Evolutionary conservation across 1,140 invertebrate species (phyloP), one percentile per base, ranked within the genome.

Genomic region (Drosophila orena): DNA sequence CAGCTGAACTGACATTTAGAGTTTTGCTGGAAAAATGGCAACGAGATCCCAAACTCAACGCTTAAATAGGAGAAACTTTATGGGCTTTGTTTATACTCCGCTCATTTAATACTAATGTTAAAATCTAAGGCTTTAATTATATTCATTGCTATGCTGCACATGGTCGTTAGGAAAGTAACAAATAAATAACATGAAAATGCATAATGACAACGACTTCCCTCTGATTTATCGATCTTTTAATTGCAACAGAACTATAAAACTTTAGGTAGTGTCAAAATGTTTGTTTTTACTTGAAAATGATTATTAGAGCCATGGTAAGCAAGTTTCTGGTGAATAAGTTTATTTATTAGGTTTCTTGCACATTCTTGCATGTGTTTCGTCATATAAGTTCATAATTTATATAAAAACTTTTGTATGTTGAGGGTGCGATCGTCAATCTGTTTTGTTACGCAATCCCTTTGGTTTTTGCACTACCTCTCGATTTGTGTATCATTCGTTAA

Each of bases 1-100:
- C 56, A 40, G 57, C 10, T 15, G 8, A 40, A 72, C 66, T 75
- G 72, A 75, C 72, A 75, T 75, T 75, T 75, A 75, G 72, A 65
- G 72, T 35, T 75, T 66, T 56, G 56, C 70, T 57, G 17, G 43
- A 35, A 47, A 46, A 49, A 54, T 37, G 59, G 43, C 27, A 43
- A 58, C 37, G 43, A 58, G 24, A 24, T 22, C 47, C 37, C 34
- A 27, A 69, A 37, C 37, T 69, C 42, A 37, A 30, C 34, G 50
- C 35, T 60, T 40, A 59, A 72, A 71, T 71, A 20, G 37, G 30
- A 59, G 66, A 53, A 59, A 59, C 54, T 70, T 70, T 70, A 70
- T 70, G 64, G 42, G 34, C 37, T 58, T 70, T 70, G 64, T 56
- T 42, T 34, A 20, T 38, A 62, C 46, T 30, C 12, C 37, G 40